Base-by-base conservation (phyloP, 2,797 vertebrate species). In the Phalanger gymnotis region DNA sequence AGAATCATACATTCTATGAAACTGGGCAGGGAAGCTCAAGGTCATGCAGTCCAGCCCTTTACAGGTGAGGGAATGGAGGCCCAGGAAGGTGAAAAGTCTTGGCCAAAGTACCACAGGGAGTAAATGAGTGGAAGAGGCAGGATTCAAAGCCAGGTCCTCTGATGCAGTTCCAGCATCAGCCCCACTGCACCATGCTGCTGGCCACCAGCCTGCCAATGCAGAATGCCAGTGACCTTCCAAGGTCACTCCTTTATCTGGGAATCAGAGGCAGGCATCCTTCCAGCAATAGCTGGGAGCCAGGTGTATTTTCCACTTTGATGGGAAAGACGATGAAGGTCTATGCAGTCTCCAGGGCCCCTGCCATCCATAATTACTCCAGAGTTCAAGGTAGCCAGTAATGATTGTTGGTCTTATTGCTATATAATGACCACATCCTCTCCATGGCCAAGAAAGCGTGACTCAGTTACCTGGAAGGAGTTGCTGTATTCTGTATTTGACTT, bases 341-440 rank as follows among this genome's bases (percentile, higher is more conserved):
- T 22, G 66, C 40, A 3, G 66, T 3, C n/a, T 47, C 66, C n/a
- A 47, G n/a, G 66, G 3, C 40, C n/a, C 16, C 34, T 0, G 0
- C 0, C 91, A 66, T 91, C 93, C 93, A 56, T 13, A 90, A 0
- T 19, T 90, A 14, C 56, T 96, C 92, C 54, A 94, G 27, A 57
- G 40, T 13, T 92, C 81, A 11, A 14, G 58, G 34, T 94, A 92
- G 94, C 95, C 91, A 22, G 27, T n/a, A 19, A 94, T 97, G 94
- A n/a, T 10, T 1, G 34, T 5, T 40, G 30, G 6, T 9, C n/a
- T 22, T 22, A 40, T 25, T 25, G 16, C 19, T 22, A 22, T 19
- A 25, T 19, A 40, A 27, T 51, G 73, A 25, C 73, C 73, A 27
- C 73, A 25, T 9, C 22, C 16, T 81, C 58, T 66, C 66, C 10